Evolutionary conservation across 2,113 vertebrate genomes (phyloP).

Genomic region (Opisthocomus hoazin): DNA sequence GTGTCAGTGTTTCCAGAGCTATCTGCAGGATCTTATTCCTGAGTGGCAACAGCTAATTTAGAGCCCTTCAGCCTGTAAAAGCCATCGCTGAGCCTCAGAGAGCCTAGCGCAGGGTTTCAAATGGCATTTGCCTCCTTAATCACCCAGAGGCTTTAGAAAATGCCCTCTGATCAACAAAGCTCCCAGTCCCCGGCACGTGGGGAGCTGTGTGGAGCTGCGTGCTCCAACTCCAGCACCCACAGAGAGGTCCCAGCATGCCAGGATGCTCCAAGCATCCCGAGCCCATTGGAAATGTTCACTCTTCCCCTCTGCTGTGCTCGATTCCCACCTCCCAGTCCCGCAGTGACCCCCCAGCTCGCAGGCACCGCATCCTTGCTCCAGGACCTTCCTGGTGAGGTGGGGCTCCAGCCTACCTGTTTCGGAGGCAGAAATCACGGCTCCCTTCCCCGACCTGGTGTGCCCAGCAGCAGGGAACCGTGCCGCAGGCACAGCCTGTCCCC

Average conservation of each 20-base stretch:
- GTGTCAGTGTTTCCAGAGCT: background rate
- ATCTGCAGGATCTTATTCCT: background rate
- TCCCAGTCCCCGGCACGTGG: accelerated
- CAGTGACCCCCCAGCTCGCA: background rate
- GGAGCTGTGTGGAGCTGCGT: background rate
- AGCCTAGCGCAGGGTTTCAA: background rate
- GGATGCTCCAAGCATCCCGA: background rate
- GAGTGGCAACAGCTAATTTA: background rate
- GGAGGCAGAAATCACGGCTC: background rate
- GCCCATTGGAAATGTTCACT: background rate
- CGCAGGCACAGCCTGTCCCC: background rate
- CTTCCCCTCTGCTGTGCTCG: background rate
- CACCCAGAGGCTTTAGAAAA: background rate
- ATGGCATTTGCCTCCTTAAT: background rate
- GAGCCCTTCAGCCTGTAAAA: background rate
- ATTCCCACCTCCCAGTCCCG: background rate
- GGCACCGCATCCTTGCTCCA: background rate
- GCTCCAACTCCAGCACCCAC: background rate
- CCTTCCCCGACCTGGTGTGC: background rate
- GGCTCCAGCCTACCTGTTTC: background rate
- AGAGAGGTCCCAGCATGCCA: background rate
- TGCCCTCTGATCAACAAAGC: background rate
- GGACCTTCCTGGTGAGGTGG: background rate
- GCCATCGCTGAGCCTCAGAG: background rate
- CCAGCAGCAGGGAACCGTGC: background rate